Base-by-base conservation (phyloP, 37 sponge, comb jelly and placozoan species). In the Bolinopsis microptera region DNA sequence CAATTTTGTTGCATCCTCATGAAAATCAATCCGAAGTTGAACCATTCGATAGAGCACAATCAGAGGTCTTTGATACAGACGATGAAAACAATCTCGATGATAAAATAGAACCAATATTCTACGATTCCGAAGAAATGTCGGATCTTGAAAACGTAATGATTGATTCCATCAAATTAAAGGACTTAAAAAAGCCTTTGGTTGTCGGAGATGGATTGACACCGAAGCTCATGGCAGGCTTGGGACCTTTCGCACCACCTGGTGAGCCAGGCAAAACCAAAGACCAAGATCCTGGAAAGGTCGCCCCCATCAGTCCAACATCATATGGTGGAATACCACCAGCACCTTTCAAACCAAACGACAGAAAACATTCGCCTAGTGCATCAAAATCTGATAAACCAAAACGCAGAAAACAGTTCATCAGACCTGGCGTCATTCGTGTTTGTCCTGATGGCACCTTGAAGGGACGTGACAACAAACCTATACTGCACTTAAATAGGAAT, bases 51-150 rank as follows among this genome's bases (percentile, higher is more conserved):
- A 8, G 5, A 38, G 3, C 38, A 33, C n/a, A n/a, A n/a, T 32
- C 22, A 5, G 36, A 32, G 38, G 31, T 38, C 83, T 80, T 38
- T 22, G 83, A 80, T 13, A 8, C 3, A 36, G 83, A 80, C 16
- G 8, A 27, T 35, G 38, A 35, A 80, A 27, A 18, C 22, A 28
- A 39, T 13, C 9, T 18, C 30, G 16, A 3, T 41, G 61, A 24
- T 8, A 86, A 40, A 3, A 38, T 30, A 5, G 61, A 86, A 40
- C 90, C 40, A 41, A 24, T 41, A 25, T 40, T 41, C 61, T 86
- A 39, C 61, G 90, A 86, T 8, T 86, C 90, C 36, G 90, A 86
- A 48, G 61, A 48, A 5, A 18, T 48, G 61, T 48, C 61, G 61
- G 13, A 18, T 5, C 9, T 18, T 13, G 9, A 48, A 48, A 13